Conservation (phyloP, 2,888 invertebrate species). For the Andrena bicolor region DNA sequence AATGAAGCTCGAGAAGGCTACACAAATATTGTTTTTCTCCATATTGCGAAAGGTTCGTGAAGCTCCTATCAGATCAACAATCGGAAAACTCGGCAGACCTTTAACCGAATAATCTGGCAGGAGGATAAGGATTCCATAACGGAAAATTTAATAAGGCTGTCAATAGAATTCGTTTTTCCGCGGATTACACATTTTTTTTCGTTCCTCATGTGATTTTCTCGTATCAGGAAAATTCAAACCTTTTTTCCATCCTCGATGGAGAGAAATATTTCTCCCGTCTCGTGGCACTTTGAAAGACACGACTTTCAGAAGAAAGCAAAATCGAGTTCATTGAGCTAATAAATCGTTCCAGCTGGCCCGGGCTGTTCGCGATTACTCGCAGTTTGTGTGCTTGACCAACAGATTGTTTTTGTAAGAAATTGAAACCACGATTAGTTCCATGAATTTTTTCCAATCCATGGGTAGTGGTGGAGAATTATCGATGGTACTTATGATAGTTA, state of each 20-base stretch:
- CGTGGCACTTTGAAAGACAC: constrained; percentile 4
- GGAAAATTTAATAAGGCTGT: constrained; percentile 58
- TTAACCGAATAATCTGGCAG: constrained; percentile 38
- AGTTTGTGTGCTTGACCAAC: too few relatives aligned
- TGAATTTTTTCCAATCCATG: too few relatives aligned
- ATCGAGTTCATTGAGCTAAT: constrained; percentile 46
- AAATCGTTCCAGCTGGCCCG: constrained; percentile 44
- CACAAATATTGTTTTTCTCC: constrained; percentile 33
- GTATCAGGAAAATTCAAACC: constrained; percentile 19
- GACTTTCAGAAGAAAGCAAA: constrained; percentile 36
- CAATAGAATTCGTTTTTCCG: constrained; percentile 10
- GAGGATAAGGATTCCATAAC: constrained; percentile 27
- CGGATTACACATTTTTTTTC: neutral
- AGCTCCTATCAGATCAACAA: neutral
- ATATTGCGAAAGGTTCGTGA: constrained; percentile 17
- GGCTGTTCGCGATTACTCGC: too few relatives aligned
- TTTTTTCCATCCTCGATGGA: constrained; percentile 25
- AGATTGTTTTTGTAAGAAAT: too few relatives aligned
- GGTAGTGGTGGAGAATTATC: too few relatives aligned
- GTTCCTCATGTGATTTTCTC: constrained; percentile 2
- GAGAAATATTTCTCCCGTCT: constrained; percentile 43
- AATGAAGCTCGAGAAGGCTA: constrained; percentile 5
- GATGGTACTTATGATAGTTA: too few relatives aligned
- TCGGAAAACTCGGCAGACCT: neutral
- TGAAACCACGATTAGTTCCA: too few relatives aligned